Evolutionary conservation across 2,113 vertebrate genomes (phyloP).

Genomic region (Corythaeola cristata): DNA sequence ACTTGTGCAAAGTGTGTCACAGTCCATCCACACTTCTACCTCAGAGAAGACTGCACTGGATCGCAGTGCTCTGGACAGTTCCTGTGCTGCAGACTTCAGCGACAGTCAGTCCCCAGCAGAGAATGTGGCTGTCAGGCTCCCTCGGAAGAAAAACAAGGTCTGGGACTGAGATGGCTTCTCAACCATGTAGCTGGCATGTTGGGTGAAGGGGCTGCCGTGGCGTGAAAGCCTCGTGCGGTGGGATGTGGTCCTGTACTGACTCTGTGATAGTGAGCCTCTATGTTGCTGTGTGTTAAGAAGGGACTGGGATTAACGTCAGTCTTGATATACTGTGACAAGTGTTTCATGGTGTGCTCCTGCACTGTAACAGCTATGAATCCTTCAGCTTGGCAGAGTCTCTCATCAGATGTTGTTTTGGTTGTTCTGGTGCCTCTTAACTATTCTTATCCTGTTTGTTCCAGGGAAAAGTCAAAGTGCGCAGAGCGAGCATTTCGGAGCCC

Average conservation of each 20-base stretch:
- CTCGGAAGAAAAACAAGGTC: slow-evolving; percentile 81
- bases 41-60: slow-evolving; percentile 58
- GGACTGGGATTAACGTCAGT: not conserved
- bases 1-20: slow-evolving; percentile 60
- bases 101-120: slow-evolving; percentile 83
- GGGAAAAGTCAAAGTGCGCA: slow-evolving; percentile 88
- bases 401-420: not conserved
- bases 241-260: not conserved
- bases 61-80: slow-evolving; percentile 77
- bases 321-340: not conserved
- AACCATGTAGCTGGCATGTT: not conserved
- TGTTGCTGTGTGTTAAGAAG: not conserved
- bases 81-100: slow-evolving; percentile 85
- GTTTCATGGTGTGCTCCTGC: not conserved
- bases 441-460: slow-evolving; percentile 39
- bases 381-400: not conserved
- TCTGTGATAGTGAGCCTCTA: not conserved
- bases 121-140: slow-evolving; percentile 10
- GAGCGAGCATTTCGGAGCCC: slow-evolving; percentile 92
- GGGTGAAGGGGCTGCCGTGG: not conserved
- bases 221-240: rapidly evolving
- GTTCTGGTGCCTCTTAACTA: not conserved
- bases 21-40: slow-evolving; percentile 56
- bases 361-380: not conserved
- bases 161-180: not conserved